These are phyloP conservation scores for Pantala flavescens DNA, from an alignment of 1,140 invertebrate genomes.

Conservation along the genomic window DNA sequence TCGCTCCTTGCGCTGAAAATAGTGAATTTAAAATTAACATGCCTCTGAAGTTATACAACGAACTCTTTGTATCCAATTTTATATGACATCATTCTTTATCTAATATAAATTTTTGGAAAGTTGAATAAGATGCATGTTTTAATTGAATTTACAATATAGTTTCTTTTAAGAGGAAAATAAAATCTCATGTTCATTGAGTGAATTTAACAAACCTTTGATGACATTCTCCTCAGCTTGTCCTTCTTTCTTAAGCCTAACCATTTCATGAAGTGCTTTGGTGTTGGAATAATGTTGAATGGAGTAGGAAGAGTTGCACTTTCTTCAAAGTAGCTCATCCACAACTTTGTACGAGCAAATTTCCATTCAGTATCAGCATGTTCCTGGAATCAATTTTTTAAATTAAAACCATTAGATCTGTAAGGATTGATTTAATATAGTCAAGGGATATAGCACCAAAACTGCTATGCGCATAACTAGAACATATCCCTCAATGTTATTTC, in stretches of 20 bases:
- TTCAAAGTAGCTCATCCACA: conserved; percentile 89
- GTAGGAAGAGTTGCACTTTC: conserved; percentile 70
- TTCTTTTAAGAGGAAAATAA: no score
- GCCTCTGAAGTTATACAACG: background rate
- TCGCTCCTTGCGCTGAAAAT: conserved; percentile 37
- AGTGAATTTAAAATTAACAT: background rate
- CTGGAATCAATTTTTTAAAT: conserved; percentile 36
- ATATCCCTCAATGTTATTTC: no score
- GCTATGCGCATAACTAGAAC: no score
- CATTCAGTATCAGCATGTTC: conserved; percentile 78
- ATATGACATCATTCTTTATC: no score
- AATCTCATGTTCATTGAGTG: no score
- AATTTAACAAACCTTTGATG: conserved; percentile 41
- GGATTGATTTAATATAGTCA: no score
- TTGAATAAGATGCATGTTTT: no score
- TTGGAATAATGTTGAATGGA: conserved; percentile 76
- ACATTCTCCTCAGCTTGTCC: conserved; percentile 53
- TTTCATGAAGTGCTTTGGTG: conserved; percentile 54
- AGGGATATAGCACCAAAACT: no score
- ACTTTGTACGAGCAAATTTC: conserved; percentile 80
- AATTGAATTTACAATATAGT: no score
- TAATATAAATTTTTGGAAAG: no score
- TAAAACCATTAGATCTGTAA: no score
- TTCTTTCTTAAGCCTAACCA: conserved; percentile 54
- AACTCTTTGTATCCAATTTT: no score